A percentile compares a stretch with the other conserved stretches of the same genome.
phyloP scores from a whole-genome alignment of 2,797 vertebrate genomes.

The Enteromius treurensis region DNA sequence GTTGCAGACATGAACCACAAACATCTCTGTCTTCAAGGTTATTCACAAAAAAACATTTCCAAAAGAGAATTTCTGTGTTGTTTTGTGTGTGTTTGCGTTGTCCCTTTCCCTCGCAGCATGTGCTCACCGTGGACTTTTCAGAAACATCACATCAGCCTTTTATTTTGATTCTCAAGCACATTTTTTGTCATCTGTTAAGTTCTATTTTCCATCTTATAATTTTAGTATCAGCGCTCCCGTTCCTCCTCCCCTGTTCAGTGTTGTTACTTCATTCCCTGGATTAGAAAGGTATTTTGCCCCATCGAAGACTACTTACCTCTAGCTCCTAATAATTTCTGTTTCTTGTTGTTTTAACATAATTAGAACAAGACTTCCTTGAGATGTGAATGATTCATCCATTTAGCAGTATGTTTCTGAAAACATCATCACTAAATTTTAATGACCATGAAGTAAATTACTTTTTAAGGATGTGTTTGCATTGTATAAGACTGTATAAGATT shows the following conservation, averaged over 20 bases:
- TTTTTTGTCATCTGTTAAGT: slow-evolving; percentile 68
- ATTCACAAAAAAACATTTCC: neutral
- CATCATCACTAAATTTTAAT: neutral
- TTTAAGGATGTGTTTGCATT: neutral
- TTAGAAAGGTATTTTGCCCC: slow-evolving; percentile 92
- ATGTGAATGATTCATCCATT: neutral
- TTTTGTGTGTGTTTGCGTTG: neutral
- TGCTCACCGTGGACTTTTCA: neutral
- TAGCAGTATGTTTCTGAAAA: neutral
- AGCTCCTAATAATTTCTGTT: slow-evolving; percentile 24
- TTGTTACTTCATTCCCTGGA: slow-evolving; percentile 98
- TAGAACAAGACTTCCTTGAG: neutral
- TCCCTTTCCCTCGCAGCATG: neutral
- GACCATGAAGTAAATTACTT: neutral
- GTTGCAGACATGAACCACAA: neutral
- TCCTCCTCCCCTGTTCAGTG: slow-evolving; percentile 92
- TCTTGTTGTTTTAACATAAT: neutral
- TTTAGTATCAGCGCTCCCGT: slow-evolving; percentile 94
- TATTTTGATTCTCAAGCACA: slow-evolving; percentile 25
- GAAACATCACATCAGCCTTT: slow-evolving; percentile 43
- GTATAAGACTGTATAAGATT: neutral
- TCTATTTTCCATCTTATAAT: slow-evolving; percentile 77
- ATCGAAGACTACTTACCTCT: slow-evolving; percentile 30
- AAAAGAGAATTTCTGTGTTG: neutral
- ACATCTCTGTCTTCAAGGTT: neutral